Conservation (phyloP, 2,113 vertebrate genomes). For the Lipotes vexillifer region DNA sequence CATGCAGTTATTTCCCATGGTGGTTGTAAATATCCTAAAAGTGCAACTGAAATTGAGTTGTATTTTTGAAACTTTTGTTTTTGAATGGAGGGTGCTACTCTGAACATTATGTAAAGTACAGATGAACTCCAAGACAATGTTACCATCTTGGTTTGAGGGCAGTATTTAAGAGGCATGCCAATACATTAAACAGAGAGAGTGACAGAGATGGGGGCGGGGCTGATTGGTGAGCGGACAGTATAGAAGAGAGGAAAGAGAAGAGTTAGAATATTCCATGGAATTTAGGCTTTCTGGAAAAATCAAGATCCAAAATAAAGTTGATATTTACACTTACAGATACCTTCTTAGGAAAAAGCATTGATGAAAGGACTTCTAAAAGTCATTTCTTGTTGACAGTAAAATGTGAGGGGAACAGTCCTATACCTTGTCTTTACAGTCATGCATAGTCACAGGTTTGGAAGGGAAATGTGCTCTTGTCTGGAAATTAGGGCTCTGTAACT, state of each 20-base stretch:
- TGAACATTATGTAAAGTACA: not conserved
- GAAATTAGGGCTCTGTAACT: not conserved
- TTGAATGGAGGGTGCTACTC: not conserved
- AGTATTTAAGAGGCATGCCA: not conserved
- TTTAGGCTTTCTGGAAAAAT: not conserved
- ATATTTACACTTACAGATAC: not conserved
- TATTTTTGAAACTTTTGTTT: slow-evolving; percentile 14
- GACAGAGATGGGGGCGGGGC: not conserved
- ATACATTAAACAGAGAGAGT: not conserved
- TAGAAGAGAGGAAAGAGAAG: not conserved
- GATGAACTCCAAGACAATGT: not conserved
- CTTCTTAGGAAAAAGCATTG: not conserved
- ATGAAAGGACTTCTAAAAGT: not conserved
- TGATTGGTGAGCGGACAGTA: not conserved
- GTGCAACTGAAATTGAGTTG: not conserved
- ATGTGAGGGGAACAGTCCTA: not conserved
- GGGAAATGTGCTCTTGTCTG: not conserved
- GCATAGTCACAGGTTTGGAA: not conserved
- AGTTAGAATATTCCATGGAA: not conserved
- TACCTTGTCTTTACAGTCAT: not conserved
- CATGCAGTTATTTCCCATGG: slow-evolving; percentile 56
- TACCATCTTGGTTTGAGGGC: not conserved
- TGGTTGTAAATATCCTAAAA: slow-evolving; percentile 31
- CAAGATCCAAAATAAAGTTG: not conserved
- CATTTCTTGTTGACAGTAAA: not conserved